Conservation (phyloP, 53 echinoderm and acorn worm species). For the Astropecten irregularis region DNA sequence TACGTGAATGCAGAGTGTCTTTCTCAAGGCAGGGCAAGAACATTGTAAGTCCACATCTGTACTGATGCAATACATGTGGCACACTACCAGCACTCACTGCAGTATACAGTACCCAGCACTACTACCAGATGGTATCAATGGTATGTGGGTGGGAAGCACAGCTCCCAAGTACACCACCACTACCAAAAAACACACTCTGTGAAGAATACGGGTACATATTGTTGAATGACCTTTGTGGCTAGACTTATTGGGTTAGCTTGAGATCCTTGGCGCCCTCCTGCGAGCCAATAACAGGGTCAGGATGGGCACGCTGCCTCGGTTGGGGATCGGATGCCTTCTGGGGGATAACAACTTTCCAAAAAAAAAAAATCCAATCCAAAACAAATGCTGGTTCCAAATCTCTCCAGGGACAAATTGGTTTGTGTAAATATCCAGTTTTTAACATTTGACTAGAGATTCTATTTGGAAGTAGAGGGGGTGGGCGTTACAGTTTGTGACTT, state of each 20-base stretch:
- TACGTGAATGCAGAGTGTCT: too few species aligned
- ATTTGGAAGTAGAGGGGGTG: too few species aligned
- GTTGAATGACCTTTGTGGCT: conserved; percentile 7
- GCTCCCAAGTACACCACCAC: background rate
- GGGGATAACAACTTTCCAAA: too few species aligned
- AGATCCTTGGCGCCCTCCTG: background rate
- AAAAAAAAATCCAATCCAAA: too few species aligned
- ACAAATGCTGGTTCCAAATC: background rate
- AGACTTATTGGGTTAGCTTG: background rate
- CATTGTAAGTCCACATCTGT: too few species aligned
- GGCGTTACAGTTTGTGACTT: too few species aligned
- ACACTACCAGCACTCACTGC: too few species aligned
- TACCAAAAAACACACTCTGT: background rate
- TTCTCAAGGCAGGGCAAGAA: too few species aligned
- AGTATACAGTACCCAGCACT: too few species aligned
- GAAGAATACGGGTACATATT: background rate
- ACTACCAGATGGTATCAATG: background rate
- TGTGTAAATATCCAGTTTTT: too few species aligned
- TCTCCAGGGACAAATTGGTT: background rate
- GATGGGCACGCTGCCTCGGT: background rate
- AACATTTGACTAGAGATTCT: too few species aligned
- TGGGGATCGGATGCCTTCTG: background rate
- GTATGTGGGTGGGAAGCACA: conserved; percentile 7
- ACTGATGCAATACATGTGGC: too few species aligned
- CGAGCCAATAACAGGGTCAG: background rate